Base-by-base conservation (phyloP, 2,797 vertebrate species). In the Cynodonichthys magdalenae region DNA sequence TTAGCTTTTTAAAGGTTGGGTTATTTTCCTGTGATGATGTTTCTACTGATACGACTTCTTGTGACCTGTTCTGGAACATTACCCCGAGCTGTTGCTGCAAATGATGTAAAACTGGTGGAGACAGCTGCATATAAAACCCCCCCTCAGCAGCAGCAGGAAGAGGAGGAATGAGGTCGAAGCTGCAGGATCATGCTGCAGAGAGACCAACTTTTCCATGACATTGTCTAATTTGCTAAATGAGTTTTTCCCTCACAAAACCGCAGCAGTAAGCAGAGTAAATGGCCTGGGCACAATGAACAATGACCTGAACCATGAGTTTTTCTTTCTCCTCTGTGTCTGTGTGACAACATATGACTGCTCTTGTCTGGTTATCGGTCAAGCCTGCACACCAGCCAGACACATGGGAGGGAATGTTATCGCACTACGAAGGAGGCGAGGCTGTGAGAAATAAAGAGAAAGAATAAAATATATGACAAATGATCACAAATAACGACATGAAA, bases 331-430 rank as follows among this genome's bases (percentile, higher is more conserved):
- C 84, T 72, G 44, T 46, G 62, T 70, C 59, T 64, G 77, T 71
- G 81, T 74, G 68, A 87, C 77, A 82, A 70, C 83, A 85, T 90
- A 86, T 89, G 87, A 87, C 87, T 86, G 79, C 77, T 81, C 84
- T 74, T 74, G 86, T 82, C 78, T 83, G 86, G 87, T 92, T 90
- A 91, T 88, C 88, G 89, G 89, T 90, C 84, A 79, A 63, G 49
- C 59, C 74, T 67, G 59, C 72, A 69, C 74, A 54, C 68, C 73
- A 71, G 49, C 74, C 78, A 70, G 77, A 86, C 68, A 66, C 78
- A 82, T 54, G 50, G 29, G 34, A 76, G 61, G 65, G 60, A 68
- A 72, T 49, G 67, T 63, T 72, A 66, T 75, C 64, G 44, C 39
- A 55, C 45, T 19, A 45, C 28, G 66, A 61, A 63, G 36, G 36